Conservation (phyloP, 2,113 vertebrate species). For the Eptatretus burgeri region DNA sequence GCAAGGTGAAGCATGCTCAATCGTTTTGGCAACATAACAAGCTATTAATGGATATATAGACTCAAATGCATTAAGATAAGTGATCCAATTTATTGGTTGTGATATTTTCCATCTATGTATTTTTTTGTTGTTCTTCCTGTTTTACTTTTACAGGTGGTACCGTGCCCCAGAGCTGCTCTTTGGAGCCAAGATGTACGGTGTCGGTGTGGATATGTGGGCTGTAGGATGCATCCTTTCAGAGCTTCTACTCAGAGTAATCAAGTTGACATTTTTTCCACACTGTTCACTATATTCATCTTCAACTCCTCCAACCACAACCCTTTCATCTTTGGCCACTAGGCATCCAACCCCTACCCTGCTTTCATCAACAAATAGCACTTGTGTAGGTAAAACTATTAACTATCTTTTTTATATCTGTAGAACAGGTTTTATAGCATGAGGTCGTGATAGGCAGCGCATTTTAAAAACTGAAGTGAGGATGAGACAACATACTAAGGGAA, state of each 20-base stretch:
- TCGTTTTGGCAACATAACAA: neutral
- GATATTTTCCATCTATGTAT: slow-evolving; percentile 9
- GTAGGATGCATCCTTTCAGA: slow-evolving; percentile 92
- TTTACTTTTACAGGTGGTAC: slow-evolving; percentile 43
- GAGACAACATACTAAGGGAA: too few relatives aligned
- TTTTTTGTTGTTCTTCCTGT: too few relatives aligned
- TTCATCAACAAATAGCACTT: too few relatives aligned
- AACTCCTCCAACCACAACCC: too few relatives aligned
- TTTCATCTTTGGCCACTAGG: too few relatives aligned
- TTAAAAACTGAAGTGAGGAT: too few relatives aligned
- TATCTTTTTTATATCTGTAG: too few relatives aligned
- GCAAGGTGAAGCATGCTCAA: neutral
- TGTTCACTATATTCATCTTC: too few relatives aligned
- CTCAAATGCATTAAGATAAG: neutral
- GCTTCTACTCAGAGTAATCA: slow-evolving; percentile 54
- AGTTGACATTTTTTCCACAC: neutral
- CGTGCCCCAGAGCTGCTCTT: slow-evolving; percentile 72
- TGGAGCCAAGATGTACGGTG: slow-evolving; percentile 84
- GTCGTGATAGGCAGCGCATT: too few relatives aligned
- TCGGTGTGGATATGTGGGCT: slow-evolving; percentile 96
- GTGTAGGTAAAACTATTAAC: too few relatives aligned
- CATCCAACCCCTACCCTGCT: too few relatives aligned
- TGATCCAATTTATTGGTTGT: neutral
- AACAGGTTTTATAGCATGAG: too few relatives aligned
- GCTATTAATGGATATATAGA: neutral